phyloP scores from a whole-genome alignment of 1,140 invertebrate genomes.

The Saccostrea cuccullata region DNA sequence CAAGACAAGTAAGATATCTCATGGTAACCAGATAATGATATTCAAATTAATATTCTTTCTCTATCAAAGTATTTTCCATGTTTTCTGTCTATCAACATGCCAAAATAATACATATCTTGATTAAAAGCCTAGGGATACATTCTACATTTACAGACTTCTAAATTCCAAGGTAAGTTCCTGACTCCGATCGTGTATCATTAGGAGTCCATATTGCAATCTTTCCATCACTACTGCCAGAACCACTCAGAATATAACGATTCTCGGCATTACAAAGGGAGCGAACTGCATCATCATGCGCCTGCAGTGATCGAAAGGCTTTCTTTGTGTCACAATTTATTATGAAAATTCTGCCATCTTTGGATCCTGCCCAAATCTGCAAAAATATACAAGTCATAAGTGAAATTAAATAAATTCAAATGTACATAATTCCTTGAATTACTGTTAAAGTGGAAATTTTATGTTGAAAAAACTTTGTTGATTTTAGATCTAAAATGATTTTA shows the following conservation, averaged over 20 bases:
- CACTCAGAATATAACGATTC: conserved; percentile 66
- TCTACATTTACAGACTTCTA: neutral
- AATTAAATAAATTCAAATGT: too few species aligned
- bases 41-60: too few species aligned
- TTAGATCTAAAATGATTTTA: too few species aligned
- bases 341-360: conserved; percentile 66
- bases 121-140: too few species aligned
- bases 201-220: conserved; percentile 72
- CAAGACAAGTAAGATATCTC: too few species aligned
- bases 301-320: conserved; percentile 58
- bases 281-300: conserved; percentile 70
- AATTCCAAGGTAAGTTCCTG: conserved; percentile 39
- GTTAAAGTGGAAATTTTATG: too few species aligned
- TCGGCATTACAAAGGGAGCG: conserved; percentile 67
- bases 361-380: conserved; percentile 68
- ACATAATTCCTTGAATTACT: too few species aligned
- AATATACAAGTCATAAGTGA: neutral
- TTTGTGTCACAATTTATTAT: conserved; percentile 58
- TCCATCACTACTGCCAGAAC: conserved; percentile 69
- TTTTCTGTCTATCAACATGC: too few species aligned
- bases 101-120: too few species aligned
- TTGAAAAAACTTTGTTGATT: too few species aligned
- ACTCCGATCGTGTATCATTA: conserved; percentile 52
- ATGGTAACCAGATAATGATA: too few species aligned
- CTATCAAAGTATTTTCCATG: too few species aligned